Percentiles rank a stretch among this genome's conserved stretches.
Evolutionary conservation across 2,888 invertebrate genomes (phyloP).

Genomic region (Disparrhopalites patrizii): DNA sequence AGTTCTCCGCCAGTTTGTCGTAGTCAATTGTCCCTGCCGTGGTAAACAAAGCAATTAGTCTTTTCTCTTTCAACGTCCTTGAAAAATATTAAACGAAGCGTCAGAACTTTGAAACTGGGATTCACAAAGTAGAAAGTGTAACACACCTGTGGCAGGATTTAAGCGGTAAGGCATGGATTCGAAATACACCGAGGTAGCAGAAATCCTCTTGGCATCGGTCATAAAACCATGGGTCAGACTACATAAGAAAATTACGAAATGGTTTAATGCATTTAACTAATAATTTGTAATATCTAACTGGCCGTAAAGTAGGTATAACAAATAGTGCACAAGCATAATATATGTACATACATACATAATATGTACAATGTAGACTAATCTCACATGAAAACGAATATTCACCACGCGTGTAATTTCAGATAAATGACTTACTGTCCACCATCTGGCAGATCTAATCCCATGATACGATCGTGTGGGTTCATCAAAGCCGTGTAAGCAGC

Average conservation of each 20-base stretch:
- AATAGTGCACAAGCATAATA: too few species aligned
- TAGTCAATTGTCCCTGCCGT: conserved; percentile 85
- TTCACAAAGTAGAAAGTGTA: too few species aligned
- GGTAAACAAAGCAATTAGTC: too few species aligned
- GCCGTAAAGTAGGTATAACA: too few species aligned
- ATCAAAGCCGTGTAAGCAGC: conserved; percentile 89
- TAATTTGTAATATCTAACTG: too few species aligned
- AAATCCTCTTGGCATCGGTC: conserved; percentile 84
- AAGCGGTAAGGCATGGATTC: conserved; percentile 98
- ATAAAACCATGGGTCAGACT: conserved; percentile 81
- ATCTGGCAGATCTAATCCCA: conserved; percentile 93
- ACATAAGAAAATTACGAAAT: neutral
- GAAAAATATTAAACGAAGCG: too few species aligned
- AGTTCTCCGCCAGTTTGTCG: conserved; percentile 74
- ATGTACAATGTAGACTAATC: neutral
- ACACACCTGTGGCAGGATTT: conserved; percentile 53
- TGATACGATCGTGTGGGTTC: conserved; percentile 91
- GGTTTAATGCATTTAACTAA: too few species aligned
- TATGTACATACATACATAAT: neutral
- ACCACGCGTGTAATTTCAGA: too few species aligned
- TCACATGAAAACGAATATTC: too few species aligned
- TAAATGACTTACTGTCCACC: conserved; percentile 69
- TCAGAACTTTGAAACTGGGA: neutral
- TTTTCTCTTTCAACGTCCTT: too few species aligned
- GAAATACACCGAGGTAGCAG: conserved; percentile 95